Percentiles rank a stretch among this genome's conserved stretches.
phyloP scores from a whole-genome alignment of 2,113 vertebrate genomes.

The Pristiophorus japonicus region DNA sequence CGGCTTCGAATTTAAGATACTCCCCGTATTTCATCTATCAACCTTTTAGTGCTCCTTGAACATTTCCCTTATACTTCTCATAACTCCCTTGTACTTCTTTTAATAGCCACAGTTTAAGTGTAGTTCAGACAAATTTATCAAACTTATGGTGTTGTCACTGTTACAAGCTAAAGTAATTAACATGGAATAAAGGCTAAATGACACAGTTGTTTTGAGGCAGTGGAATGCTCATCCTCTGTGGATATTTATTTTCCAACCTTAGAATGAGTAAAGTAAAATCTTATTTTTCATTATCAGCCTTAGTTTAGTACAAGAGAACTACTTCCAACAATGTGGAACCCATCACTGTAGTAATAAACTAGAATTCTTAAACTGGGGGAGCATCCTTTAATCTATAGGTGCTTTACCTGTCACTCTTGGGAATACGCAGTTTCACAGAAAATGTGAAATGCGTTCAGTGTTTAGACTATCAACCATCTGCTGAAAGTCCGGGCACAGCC shows the following conservation, averaged over 20 bases:
- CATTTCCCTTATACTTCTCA: slow-evolving; percentile 14
- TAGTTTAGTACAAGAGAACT: background rate
- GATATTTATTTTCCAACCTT: background rate
- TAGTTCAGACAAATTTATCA: slow-evolving; percentile 36
- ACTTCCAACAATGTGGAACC: slow-evolving; percentile 68
- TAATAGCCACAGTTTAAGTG: slow-evolving; percentile 35
- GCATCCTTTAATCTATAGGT: background rate
- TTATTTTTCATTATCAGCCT: background rate
- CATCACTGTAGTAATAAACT: slow-evolving; percentile 67
- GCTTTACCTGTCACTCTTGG: background rate
- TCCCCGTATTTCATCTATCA: slow-evolving; percentile 32
- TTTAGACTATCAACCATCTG: background rate
- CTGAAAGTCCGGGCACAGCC: background rate
- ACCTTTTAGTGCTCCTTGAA: slow-evolving; percentile 20
- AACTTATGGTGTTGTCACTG: slow-evolving; percentile 34
- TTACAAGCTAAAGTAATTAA: slow-evolving; percentile 35
- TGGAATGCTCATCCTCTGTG: background rate
- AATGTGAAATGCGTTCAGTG: background rate
- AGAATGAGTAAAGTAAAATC: background rate
- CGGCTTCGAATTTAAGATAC: slow-evolving; percentile 13
- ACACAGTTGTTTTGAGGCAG: slow-evolving; percentile 28
- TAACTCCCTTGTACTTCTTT: slow-evolving; percentile 24
- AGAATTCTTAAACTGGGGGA: slow-evolving; percentile 58
- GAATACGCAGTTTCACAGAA: background rate
- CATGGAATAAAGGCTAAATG: slow-evolving; percentile 34